phyloP scores from a whole-genome alignment of 1,140 invertebrate species.

The Cotesia chilonis region DNA sequence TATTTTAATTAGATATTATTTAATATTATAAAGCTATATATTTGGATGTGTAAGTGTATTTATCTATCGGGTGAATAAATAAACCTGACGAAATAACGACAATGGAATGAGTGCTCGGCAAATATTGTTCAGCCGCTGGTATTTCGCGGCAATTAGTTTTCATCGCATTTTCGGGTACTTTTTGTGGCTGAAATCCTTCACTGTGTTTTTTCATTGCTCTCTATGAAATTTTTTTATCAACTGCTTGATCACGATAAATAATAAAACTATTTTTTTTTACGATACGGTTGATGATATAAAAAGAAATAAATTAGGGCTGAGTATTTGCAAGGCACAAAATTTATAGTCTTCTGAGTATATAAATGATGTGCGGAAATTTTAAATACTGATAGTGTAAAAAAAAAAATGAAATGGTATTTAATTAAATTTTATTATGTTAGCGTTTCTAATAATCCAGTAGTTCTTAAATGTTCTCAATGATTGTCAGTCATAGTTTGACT shows the following conservation, averaged over 20 bases:
- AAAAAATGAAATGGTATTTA: too few species aligned
- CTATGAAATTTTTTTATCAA: not conserved
- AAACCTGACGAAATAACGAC: slow-evolving; percentile 27
- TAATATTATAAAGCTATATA: not conserved
- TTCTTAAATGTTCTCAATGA: too few species aligned
- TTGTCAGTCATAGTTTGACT: too few species aligned
- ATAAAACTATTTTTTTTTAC: not conserved
- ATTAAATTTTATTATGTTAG: too few species aligned
- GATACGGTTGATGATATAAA: not conserved
- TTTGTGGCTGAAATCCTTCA: slow-evolving; percentile 18
- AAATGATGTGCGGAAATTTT: too few species aligned
- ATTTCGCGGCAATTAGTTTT: slow-evolving; percentile 25
- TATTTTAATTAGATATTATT: not conserved
- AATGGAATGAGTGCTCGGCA: slow-evolving; percentile 63
- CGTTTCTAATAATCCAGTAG: too few species aligned
- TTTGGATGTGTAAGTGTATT: slow-evolving; percentile 48
- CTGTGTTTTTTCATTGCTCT: not conserved
- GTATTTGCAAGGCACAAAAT: too few species aligned
- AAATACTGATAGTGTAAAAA: too few species aligned
- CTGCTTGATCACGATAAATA: not conserved
- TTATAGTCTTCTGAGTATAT: too few species aligned
- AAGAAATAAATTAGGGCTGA: not conserved
- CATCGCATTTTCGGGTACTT: slow-evolving; percentile 16
- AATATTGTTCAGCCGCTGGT: slow-evolving; percentile 61
- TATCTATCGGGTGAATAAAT: slow-evolving; percentile 35